Conservation (phyloP, 2,888 invertebrate genomes). For the Colletes collaris region DNA sequence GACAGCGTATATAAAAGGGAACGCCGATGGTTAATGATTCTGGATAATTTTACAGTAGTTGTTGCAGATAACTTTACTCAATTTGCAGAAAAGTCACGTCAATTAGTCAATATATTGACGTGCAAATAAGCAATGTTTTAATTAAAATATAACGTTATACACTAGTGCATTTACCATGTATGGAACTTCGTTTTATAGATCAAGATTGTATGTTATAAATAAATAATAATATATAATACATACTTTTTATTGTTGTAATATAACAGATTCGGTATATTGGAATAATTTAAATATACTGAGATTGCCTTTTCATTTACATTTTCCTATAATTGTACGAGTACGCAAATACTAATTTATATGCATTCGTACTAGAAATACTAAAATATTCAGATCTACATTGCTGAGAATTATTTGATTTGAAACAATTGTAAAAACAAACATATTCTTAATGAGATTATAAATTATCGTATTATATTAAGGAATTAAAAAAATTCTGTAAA, state of each 20-base stretch:
- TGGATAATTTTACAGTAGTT: constrained; percentile 39
- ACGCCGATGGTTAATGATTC: constrained; percentile 44
- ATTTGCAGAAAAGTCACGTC: constrained; percentile 39
- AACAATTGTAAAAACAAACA: background rate
- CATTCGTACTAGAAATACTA: too few relatives aligned
- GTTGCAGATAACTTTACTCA: constrained; percentile 26
- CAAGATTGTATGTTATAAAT: background rate
- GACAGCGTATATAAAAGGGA: constrained; percentile 28
- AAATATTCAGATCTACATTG: constrained; percentile 4
- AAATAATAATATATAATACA: background rate
- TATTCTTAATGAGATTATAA: background rate
- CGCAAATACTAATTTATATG: too few relatives aligned
- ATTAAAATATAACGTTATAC: background rate
- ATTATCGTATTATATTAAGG: background rate
- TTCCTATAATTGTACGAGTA: too few relatives aligned
- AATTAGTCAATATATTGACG: constrained; percentile 33
- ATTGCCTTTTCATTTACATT: background rate
- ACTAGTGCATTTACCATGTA: background rate
- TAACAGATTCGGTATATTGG: background rate
- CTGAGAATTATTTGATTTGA: background rate
- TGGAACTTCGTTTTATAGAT: background rate
- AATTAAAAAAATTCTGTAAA: background rate
- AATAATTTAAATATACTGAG: background rate
- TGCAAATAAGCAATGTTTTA: background rate
- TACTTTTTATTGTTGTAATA: background rate